These are phyloP conservation scores for Dromas ardeola DNA, from an alignment of 2,113 vertebrate genomes.

Conservation along the genomic window DNA sequence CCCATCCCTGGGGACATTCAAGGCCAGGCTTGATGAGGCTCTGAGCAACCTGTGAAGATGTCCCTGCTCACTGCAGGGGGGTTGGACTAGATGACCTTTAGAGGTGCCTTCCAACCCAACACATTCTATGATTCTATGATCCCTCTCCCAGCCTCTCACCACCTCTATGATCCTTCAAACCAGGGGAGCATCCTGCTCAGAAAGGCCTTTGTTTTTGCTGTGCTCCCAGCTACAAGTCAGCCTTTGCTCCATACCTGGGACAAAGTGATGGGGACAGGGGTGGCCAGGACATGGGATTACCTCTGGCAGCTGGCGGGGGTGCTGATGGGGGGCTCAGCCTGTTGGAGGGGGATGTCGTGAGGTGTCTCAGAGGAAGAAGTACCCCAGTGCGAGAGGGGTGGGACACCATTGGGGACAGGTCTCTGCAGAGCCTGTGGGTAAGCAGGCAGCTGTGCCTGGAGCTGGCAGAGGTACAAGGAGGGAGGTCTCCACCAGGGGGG, in stretches of 20 bases:
- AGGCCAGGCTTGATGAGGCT: no score
- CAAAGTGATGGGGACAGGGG: rapidly evolving
- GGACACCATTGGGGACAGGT: rapidly evolving
- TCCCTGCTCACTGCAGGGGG: no score
- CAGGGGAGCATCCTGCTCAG: rapidly evolving
- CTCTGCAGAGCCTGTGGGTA: background rate
- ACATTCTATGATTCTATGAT: background rate
- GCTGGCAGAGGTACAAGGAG: background rate
- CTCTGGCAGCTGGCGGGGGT: background rate
- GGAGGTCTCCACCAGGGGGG: background rate
- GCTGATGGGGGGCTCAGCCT: background rate
- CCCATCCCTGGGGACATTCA: no score
- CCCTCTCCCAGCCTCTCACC: background rate
- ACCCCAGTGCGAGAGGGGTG: background rate
- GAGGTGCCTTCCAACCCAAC: no score
- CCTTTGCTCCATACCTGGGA: background rate
- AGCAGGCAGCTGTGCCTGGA: background rate
- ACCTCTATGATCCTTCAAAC: background rate
- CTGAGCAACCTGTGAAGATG: no score
- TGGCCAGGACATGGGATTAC: background rate
- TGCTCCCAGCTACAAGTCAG: background rate
- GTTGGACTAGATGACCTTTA: no score
- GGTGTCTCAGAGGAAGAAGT: background rate
- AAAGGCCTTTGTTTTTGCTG: background rate
- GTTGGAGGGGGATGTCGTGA: background rate